Evolutionary conservation across 2,888 invertebrate species (phyloP), one percentile per base, ranked within the genome.

Genomic region (Norana najaformis): DNA sequence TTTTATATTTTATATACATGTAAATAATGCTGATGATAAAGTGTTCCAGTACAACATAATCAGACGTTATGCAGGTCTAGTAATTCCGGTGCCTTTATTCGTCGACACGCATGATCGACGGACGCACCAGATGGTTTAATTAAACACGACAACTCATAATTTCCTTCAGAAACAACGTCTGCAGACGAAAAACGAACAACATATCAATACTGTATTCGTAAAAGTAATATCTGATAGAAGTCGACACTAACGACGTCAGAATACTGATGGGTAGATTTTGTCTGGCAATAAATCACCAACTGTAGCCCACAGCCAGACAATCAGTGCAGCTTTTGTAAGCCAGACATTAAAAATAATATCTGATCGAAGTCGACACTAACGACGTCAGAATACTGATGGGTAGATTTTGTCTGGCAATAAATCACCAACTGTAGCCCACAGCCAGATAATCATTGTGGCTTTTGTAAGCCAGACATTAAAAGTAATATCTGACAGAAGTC

Each of bases 251-350:
- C 18, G 47, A 47, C 18, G 47, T 14, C 47, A 47, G 11, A 30
- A 69, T 30, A n/a, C n/a, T n/a, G 69, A 69, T 69, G 69, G 69
- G n/a, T n/a, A 69, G 69, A 69, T n/a, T 69, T 69, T 69, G 69
- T 69, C 69, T 30, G 69, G 69, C 2, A 47, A 47, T 20, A 47
- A 6, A 47, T 3, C n/a, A n/a, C n/a, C n/a, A n/a, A n/a, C n/a
- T n/a, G n/a, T n/a, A n/a, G n/a, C n/a, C n/a, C n/a, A n/a, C n/a
- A n/a, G n/a, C n/a, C n/a, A n/a, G n/a, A n/a, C n/a, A n/a, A n/a
- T n/a, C n/a, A n/a, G n/a, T n/a, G n/a, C n/a, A n/a, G n/a, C n/a
- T n/a, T n/a, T n/a, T n/a, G n/a, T n/a, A n/a, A n/a, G n/a, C n/a
- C n/a, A n/a, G n/a, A n/a, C n/a, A n/a, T n/a, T n/a, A 69, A 69